Base-by-base conservation (phyloP, 2,888 invertebrate species). In the Ophion obscuratus region DNA sequence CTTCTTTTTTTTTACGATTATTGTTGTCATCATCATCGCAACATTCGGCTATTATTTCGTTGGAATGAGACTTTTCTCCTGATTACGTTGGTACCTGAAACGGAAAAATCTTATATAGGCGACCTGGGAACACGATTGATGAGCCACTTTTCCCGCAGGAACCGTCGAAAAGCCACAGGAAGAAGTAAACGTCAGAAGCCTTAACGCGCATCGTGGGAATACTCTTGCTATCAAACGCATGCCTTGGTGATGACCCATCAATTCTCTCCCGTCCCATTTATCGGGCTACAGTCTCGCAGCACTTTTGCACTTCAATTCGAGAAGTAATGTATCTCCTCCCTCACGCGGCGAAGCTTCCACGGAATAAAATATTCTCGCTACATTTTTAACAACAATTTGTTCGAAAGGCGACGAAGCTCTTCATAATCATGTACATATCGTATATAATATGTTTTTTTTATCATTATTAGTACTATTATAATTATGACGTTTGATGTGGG, bases 211-310 rank as follows among this genome's bases (percentile, higher is more conserved):
- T 81, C 80, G 74, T 87, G 68, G 87, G 87, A 77, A 81, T 87
- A 77, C 61, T 84, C 53, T 81, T 73, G 31, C 67, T 87, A 66
- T 87, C 84, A 57, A 86, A 84, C 53, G 77, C 80, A 74, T 80
- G 81, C 80, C 71, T 88, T 11, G 17, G 81, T 81, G 73, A 88
- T 87, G 87, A 88, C 87, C 77, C 87, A 88, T 81, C 87, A 87
- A 78, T 81, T 83, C 74, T 68, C 84, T 79, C 40, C 40, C 73
- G 68, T 80, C 61, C 71, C 77, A 31, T 87, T 81, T 70, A 80
- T 82, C 57, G 82, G 83, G 73, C 62, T 79, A 87, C 31, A 85
- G 70, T 61, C 70, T 79, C 24, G 53, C 53, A 83, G 78, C 82
- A 68, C 75, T 53, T 79, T 44, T 74, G 24, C 47, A 71, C 71